These are phyloP conservation scores for Neotragus moschatus DNA, from an alignment of 2,113 vertebrate genomes.

Conservation along the genomic window DNA sequence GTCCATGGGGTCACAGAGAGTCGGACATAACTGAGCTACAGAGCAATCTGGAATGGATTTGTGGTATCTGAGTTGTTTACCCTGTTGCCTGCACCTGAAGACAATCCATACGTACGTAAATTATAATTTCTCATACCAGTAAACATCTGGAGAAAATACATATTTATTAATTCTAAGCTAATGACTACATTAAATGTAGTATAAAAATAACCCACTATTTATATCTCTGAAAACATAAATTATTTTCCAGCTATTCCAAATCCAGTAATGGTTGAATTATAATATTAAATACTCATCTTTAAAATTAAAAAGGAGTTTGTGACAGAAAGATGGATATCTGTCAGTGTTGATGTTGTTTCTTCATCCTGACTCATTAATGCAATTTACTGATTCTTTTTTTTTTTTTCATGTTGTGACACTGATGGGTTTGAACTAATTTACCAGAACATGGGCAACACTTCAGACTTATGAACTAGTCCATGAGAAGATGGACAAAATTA, in stretches of 20 bases:
- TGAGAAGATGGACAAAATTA: not conserved
- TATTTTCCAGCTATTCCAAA: not conserved
- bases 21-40: not conserved
- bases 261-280: not conserved
- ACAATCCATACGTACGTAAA: not conserved
- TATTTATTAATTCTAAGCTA: not conserved
- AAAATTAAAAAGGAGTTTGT: not conserved
- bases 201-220: not conserved
- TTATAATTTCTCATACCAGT: not conserved
- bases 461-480: not conserved
- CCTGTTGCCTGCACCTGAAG: not conserved
- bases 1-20: not conserved
- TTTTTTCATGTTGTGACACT: not conserved
- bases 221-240: not conserved
- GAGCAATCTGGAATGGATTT: not conserved
- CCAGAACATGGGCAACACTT: not conserved
- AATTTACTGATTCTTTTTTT: not conserved
- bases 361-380: not conserved
- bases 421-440: not conserved
- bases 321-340: not conserved
- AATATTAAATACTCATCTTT: not conserved
- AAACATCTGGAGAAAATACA: not conserved
- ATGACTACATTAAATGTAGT: not conserved
- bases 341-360: not conserved
- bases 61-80: not conserved